Percentiles rank a stretch among this genome's conserved stretches.
phyloP scores from a whole-genome alignment of 2,888 invertebrate genomes.

The Chloromyia formosa region DNA sequence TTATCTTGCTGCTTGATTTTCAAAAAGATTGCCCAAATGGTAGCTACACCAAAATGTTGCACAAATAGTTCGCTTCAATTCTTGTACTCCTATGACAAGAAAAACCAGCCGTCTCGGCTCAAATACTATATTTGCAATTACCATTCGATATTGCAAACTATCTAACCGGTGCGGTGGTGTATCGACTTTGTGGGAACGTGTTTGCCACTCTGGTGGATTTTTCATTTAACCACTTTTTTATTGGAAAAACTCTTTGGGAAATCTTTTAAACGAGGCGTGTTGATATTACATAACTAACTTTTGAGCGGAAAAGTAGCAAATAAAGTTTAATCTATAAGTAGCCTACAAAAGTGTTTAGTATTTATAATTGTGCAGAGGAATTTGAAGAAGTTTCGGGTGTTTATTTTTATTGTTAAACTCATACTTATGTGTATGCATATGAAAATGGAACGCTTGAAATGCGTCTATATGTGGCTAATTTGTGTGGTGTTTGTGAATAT shows the following conservation, averaged over 20 bases:
- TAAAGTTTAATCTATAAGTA: too few species aligned
- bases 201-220: not conserved
- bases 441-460: not conserved
- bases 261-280: not conserved
- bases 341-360: too few species aligned
- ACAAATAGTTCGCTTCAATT: slow-evolving; percentile 19
- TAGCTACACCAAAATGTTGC: slow-evolving; percentile 8
- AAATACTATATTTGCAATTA: slow-evolving; percentile 16
- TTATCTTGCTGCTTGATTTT: not conserved
- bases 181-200: not conserved
- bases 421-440: not conserved
- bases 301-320: not conserved
- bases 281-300: not conserved
- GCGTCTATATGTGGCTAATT: not conserved
- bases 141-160: not conserved
- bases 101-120: slow-evolving; percentile 4
- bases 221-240: not conserved
- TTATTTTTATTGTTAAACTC: too few species aligned
- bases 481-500: slow-evolving; percentile 1
- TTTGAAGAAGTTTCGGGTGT: too few species aligned
- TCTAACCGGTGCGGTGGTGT: slow-evolving; percentile 2
- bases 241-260: slow-evolving; percentile 5
- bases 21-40: slow-evolving; percentile 22
- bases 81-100: not conserved
- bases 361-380: too few species aligned